A percentile compares a stretch with the other conserved stretches of the same genome.
These are phyloP conservation scores for Melanotaenia duboulayi DNA, from an alignment of 2,113 vertebrate genomes.

Conservation along the genomic window DNA sequence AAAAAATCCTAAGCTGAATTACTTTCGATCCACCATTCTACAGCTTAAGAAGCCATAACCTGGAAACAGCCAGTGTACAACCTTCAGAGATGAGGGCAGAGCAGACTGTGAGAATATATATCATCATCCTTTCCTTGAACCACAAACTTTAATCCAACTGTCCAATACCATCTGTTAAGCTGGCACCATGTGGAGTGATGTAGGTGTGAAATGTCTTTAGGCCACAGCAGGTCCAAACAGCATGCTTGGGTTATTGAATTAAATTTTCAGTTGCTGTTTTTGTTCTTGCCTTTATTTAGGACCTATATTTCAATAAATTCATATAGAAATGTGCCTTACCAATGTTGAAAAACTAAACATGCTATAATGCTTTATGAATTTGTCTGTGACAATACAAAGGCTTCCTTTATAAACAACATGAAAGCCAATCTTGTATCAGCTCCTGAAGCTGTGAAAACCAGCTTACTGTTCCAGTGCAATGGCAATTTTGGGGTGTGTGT, in stretches of 20 bases:
- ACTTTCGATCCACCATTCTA: background rate
- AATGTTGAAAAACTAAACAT: too few relatives aligned
- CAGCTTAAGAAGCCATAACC: background rate
- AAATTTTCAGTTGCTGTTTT: background rate
- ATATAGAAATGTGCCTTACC: background rate
- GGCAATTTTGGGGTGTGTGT: too few relatives aligned
- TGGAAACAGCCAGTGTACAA: background rate
- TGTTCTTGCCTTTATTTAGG: background rate
- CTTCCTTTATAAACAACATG: too few relatives aligned
- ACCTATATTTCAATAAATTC: background rate
- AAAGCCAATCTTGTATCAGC: too few relatives aligned
- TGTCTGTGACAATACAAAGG: too few relatives aligned
- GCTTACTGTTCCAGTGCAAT: too few relatives aligned
- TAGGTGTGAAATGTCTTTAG: background rate
- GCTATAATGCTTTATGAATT: too few relatives aligned
- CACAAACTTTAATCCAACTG: background rate
- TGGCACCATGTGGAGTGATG: background rate
- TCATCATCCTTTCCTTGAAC: background rate
- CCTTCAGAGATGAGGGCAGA: background rate
- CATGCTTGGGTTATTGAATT: background rate
- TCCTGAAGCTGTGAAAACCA: too few relatives aligned
- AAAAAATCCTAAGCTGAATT: background rate
- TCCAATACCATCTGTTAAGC: background rate
- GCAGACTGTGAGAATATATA: background rate
- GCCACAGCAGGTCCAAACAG: background rate